Conservation (phyloP, 2,888 invertebrate species). For the Monopis laevigella region DNA sequence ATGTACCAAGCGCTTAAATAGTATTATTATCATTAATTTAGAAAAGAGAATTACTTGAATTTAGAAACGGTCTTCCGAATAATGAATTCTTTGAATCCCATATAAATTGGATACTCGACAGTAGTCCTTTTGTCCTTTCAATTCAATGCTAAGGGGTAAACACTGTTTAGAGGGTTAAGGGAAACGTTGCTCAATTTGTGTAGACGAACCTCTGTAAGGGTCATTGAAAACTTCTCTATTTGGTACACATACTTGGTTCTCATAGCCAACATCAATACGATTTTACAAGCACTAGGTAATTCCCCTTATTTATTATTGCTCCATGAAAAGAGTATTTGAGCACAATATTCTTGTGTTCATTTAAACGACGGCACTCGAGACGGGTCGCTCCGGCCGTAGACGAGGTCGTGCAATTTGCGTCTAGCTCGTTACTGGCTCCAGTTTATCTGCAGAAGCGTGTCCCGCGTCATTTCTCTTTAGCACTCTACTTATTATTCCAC, state of each 20-base stretch:
- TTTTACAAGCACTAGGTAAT: slow-evolving; percentile 12
- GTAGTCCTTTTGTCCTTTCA: slow-evolving; percentile 19
- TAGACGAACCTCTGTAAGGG: slow-evolving; percentile 2
- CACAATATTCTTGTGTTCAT: slow-evolving; percentile 32
- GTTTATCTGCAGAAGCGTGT: slow-evolving; percentile 27
- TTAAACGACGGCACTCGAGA: slow-evolving; percentile 41
- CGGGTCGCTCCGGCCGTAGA: slow-evolving; percentile 31
- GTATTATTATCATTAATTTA: too few species aligned
- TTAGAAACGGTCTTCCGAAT: not conserved
- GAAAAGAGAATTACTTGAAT: too few species aligned
- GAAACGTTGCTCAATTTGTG: slow-evolving; percentile 11
- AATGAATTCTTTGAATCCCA: slow-evolving; percentile 18
- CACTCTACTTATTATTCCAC: not conserved
- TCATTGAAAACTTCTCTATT: slow-evolving; percentile 4
- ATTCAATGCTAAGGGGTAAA: slow-evolving; percentile 18
- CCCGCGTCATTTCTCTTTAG: not conserved
- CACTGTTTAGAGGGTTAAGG: slow-evolving; percentile 11
- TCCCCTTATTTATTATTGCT: slow-evolving; percentile 28
- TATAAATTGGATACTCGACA: slow-evolving; percentile 19
- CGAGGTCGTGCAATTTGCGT: slow-evolving; percentile 26
- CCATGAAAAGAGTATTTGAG: slow-evolving; percentile 20
- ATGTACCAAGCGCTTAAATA: too few species aligned
- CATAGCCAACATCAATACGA: slow-evolving; percentile 11
- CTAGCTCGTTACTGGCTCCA: slow-evolving; percentile 33
- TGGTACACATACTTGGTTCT: slow-evolving; percentile 8